These are phyloP conservation scores for Stenichneumon culpator DNA, from an alignment of 2,888 invertebrate genomes.

Conservation along the genomic window DNA sequence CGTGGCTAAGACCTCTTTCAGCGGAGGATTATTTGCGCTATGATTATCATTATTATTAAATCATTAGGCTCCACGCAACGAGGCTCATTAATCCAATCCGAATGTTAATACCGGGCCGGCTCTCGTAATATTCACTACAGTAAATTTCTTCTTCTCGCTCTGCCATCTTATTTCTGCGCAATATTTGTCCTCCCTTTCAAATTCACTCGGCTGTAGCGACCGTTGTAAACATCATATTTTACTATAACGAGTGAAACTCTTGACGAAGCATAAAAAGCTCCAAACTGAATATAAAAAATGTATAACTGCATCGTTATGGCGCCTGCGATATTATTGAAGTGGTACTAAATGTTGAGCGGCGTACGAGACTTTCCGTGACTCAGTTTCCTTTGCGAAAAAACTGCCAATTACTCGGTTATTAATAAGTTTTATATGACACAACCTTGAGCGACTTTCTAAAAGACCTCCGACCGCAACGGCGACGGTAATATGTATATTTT, in stretches of 20 bases:
- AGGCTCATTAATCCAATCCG: slow-evolving; percentile 34
- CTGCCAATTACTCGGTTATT: slow-evolving; percentile 57
- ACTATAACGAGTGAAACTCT: background rate
- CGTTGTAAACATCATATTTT: background rate
- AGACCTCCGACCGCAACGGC: background rate
- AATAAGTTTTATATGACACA: slow-evolving; percentile 34
- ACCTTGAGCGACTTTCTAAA: background rate
- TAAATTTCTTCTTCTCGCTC: background rate
- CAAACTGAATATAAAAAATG: background rate
- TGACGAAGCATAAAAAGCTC: background rate
- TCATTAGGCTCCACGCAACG: slow-evolving; percentile 23
- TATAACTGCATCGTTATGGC: slow-evolving; percentile 9
- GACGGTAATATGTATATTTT: background rate
- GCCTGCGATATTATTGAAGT: slow-evolving; percentile 35
- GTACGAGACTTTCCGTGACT: slow-evolving; percentile 10
- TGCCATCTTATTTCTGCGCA: background rate
- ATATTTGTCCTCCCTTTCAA: background rate
- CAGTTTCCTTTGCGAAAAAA: slow-evolving; percentile 31
- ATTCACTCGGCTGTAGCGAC: background rate
- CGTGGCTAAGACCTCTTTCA: background rate
- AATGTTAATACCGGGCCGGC: background rate
- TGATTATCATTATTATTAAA: slow-evolving; percentile 29
- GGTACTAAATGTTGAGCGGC: slow-evolving; percentile 42
- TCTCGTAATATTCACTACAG: background rate
- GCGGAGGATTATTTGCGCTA: slow-evolving; percentile 21